Evolutionary conservation across 2,797 vertebrate genomes (phyloP).

Genomic region (Arnoldichthys spilopterus): DNA sequence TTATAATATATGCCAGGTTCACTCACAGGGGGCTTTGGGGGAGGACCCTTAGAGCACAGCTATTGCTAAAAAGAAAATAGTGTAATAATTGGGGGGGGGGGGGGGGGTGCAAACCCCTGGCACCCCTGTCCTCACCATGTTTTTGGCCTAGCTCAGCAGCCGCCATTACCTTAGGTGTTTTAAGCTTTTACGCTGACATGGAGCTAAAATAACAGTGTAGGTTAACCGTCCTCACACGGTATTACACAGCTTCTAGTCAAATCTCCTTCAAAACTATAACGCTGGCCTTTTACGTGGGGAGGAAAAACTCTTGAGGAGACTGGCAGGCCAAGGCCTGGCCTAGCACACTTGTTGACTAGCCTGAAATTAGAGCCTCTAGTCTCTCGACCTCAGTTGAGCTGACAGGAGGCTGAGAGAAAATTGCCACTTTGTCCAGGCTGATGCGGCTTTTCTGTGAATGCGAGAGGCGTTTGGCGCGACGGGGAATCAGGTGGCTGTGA

Average conservation of each 20-base stretch:
- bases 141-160: neutral
- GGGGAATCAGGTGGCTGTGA: slow-evolving; percentile 69
- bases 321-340: slow-evolving; percentile 15
- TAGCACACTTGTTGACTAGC: neutral
- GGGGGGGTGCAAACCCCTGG: neutral
- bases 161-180: neutral
- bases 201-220: slow-evolving; percentile 31
- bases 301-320: neutral
- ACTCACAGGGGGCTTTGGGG: too few species aligned
- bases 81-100: too few species aligned
- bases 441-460: slow-evolving; percentile 59
- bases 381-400: slow-evolving; percentile 48
- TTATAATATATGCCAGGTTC: too few species aligned
- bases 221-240: slow-evolving; percentile 3
- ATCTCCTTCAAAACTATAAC: slow-evolving; percentile 33
- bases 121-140: neutral
- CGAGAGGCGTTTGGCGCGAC: slow-evolving; percentile 70
- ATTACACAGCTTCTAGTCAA: slow-evolving; percentile 39
- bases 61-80: too few species aligned
- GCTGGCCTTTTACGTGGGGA: slow-evolving; percentile 32
- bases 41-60: too few species aligned
- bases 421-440: slow-evolving; percentile 53
- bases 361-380: slow-evolving; percentile 32
- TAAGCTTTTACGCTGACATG: neutral
- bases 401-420: slow-evolving; percentile 54